A percentile compares a stretch with the other conserved stretches of the same genome.
Evolutionary conservation across 2,113 vertebrate species (phyloP).

Genomic region (Mustelus asterias): DNA sequence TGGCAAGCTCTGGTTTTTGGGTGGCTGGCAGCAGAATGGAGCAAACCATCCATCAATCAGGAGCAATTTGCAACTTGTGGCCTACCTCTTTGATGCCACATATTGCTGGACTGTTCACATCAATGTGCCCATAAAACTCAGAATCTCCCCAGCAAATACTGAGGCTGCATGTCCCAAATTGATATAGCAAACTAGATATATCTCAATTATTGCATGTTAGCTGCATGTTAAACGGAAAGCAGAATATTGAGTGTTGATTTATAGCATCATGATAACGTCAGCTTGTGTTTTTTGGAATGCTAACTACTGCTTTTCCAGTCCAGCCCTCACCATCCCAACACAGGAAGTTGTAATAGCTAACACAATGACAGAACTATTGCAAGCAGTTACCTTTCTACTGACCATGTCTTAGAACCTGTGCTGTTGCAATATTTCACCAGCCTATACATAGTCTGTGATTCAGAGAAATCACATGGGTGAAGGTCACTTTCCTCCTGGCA

Average conservation of each 20-base stretch:
- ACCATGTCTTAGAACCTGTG: background rate
- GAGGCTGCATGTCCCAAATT: background rate
- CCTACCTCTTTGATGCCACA: background rate
- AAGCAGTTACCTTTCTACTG: background rate
- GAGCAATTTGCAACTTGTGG: background rate
- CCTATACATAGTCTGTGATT: constrained; percentile 23
- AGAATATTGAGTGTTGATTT: background rate
- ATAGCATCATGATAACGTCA: background rate
- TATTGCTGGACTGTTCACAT: background rate
- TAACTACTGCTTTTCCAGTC: background rate
- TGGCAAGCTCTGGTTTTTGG: background rate
- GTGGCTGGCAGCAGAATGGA: background rate
- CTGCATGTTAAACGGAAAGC: background rate
- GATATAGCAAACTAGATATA: background rate
- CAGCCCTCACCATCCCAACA: background rate
- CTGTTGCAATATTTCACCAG: background rate
- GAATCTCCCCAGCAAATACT: background rate
- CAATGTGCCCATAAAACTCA: background rate
- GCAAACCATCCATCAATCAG: background rate
- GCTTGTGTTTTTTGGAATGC: background rate
- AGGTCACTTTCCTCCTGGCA: background rate
- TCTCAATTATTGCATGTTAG: background rate
- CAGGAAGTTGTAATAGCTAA: background rate
- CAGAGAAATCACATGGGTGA: background rate
- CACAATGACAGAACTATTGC: background rate